These are phyloP conservation scores for Diorhabda sublineata DNA, from an alignment of 1,140 invertebrate species.

Conservation along the genomic window DNA sequence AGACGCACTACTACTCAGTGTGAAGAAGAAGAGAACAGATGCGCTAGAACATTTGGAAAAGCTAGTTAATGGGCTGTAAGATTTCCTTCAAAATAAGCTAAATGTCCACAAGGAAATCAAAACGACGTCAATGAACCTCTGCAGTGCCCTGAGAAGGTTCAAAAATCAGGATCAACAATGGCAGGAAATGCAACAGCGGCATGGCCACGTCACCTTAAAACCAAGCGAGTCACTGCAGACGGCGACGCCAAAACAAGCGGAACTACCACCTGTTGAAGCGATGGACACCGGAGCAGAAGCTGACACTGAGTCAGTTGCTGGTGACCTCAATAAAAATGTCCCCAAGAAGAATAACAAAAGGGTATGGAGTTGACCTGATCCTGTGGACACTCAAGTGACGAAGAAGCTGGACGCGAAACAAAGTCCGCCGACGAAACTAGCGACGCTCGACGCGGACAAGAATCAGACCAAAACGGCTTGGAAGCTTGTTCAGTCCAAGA, in stretches of 20 bases:
- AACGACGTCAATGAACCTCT: too few species aligned
- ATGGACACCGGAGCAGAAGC: constrained; percentile 5
- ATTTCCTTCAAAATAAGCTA: too few species aligned
- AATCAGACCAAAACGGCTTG: neutral
- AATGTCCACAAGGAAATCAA: too few species aligned
- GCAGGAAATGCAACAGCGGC: neutral
- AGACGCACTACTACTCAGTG: neutral
- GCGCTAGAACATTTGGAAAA: constrained; percentile 9
- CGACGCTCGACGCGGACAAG: neutral
- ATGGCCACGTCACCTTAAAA: neutral
- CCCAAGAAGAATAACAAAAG: neutral
- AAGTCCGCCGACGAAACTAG: neutral
- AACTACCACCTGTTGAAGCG: neutral
- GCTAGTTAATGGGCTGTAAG: neutral
- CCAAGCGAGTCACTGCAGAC: neutral
- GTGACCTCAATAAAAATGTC: neutral
- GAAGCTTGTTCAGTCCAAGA: neutral
- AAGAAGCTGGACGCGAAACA: constrained; percentile 2
- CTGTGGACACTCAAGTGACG: neutral
- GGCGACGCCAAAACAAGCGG: neutral
- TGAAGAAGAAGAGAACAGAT: constrained; percentile 5
- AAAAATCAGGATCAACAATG: too few species aligned
- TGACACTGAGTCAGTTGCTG: constrained; percentile 4
- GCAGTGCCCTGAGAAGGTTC: too few species aligned
- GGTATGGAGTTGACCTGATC: neutral